phyloP scores from a whole-genome alignment of 92 coral and sea anemone genomes.

The Siderastrea siderea region DNA sequence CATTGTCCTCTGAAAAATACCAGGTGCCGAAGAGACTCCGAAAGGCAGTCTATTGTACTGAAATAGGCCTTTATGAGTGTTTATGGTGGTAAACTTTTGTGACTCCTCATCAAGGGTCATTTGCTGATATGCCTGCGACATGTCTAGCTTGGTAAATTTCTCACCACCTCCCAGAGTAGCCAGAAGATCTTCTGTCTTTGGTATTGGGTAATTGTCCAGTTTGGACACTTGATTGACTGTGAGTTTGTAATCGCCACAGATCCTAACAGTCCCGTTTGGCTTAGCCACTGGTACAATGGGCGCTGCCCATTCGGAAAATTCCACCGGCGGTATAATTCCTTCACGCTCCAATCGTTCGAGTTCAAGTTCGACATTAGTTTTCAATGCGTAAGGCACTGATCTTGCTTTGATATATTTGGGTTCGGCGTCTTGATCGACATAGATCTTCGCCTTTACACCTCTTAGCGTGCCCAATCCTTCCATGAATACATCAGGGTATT shows the following conservation, averaged over 20 bases:
- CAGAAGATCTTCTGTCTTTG: constrained; percentile 64
- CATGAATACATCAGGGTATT: constrained; percentile 16
- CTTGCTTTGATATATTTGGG: constrained; percentile 33
- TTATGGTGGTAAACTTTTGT: constrained; percentile 62
- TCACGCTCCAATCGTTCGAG: constrained; percentile 26
- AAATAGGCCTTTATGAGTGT: constrained; percentile 61
- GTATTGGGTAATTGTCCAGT: constrained; percentile 75
- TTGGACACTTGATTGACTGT: constrained; percentile 71
- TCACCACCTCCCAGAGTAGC: constrained; percentile 64
- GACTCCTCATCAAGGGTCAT: constrained; percentile 52
- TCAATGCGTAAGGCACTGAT: constrained; percentile 42
- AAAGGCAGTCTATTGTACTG: constrained; percentile 57
- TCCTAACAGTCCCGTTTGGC: constrained; percentile 21
- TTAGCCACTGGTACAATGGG: constrained; percentile 66
- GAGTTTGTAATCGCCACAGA: constrained; percentile 72
- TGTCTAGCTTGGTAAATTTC: constrained; percentile 65
- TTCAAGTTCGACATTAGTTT: constrained; percentile 34
- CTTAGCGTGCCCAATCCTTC: constrained; percentile 56
- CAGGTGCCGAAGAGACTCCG: constrained; percentile 44
- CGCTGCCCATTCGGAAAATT: constrained; percentile 67
- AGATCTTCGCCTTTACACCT: constrained; percentile 45
- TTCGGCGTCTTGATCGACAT: constrained; percentile 35
- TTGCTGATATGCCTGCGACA: constrained; percentile 74
- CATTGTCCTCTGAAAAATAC: constrained; percentile 62
- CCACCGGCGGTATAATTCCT: constrained; percentile 54